Base-by-base conservation (phyloP, 2,888 invertebrate species). In the Helleia helle region DNA sequence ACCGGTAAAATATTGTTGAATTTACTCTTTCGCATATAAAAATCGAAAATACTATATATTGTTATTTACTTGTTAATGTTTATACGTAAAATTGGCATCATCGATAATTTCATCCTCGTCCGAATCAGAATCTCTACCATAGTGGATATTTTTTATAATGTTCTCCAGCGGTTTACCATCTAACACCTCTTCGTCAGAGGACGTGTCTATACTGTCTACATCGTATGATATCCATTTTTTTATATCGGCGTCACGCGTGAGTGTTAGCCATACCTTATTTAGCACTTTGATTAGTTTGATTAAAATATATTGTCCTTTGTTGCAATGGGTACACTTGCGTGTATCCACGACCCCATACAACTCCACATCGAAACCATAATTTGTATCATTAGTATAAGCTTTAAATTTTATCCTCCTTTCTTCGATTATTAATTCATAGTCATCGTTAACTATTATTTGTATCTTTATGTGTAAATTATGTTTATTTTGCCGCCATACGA, bases 171-270 rank as follows among this genome's bases (percentile, higher is more conserved):
- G 9, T 8, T 26, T 36, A 4, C 36, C 28, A 8, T 41, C 36
- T 5, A 31, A 4, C 1, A 22, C 49, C 11, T 76, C 77, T 34
- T 75, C 77, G 7, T 72, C 72, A 0, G 79, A 75, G 0, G 73
- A 71, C 0, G 62, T 57, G 4, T 71, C 68, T 27, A 81, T 61
- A 8, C 57, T 55, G 27, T 80, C 76, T 0, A 68, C 52, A 25
- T 81, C 81, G 42, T 79, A 83, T 0, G 62, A 55, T 12, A 85
- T 75, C 74, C 80, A 81, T 41, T 72, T 77, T 13, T 56, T 59
- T 1, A 63, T 44, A 1, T 47, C 45, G 2, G 48, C 46, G 12
- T 65, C 64, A 45, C 54, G 71, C 0, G 67, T 63, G 14, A 86
- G 49, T 0, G 59, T 62, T 4, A 70, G 36, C 86, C 86, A 86